These are phyloP conservation scores for Sclerurus mexicanus DNA, from an alignment of 2,113 vertebrate genomes.

Conservation along the genomic window DNA sequence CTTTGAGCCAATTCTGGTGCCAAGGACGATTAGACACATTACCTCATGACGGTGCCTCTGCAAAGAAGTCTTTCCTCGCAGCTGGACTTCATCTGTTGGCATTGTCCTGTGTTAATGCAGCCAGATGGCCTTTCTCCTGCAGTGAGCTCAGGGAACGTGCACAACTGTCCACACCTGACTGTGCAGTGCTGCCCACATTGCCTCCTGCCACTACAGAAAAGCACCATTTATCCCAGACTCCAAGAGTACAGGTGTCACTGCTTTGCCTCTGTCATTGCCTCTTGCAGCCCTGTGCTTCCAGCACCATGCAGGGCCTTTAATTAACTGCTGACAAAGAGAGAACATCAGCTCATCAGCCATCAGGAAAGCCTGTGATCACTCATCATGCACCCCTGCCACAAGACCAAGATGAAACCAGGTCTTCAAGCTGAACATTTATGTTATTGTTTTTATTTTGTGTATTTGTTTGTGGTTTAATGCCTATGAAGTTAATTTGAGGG, in stretches of 20 bases:
- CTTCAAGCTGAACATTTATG: neutral
- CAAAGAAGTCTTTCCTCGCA: neutral
- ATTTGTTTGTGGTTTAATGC: slow-evolving; percentile 50
- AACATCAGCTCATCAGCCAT: neutral
- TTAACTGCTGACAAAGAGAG: slow-evolving; percentile 15
- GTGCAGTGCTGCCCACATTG: neutral
- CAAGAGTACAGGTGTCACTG: neutral
- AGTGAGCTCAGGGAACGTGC: neutral
- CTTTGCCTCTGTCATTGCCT: neutral
- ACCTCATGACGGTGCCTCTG: neutral
- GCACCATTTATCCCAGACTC: neutral
- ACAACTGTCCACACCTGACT: neutral
- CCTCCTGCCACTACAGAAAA: neutral
- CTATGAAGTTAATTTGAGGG: slow-evolving; percentile 46
- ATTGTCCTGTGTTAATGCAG: neutral
- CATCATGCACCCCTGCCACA: neutral
- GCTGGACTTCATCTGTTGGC: neutral
- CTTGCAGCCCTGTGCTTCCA: neutral
- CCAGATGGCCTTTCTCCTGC: neutral
- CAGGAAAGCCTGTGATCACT: neutral
- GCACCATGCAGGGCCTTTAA: slow-evolving; percentile 9
- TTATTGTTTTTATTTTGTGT: neutral
- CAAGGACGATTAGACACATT: neutral
- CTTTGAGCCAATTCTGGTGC: neutral
- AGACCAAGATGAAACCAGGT: neutral